phyloP scores from a whole-genome alignment of 2,888 invertebrate genomes.

The Adineta ricciae region DNA sequence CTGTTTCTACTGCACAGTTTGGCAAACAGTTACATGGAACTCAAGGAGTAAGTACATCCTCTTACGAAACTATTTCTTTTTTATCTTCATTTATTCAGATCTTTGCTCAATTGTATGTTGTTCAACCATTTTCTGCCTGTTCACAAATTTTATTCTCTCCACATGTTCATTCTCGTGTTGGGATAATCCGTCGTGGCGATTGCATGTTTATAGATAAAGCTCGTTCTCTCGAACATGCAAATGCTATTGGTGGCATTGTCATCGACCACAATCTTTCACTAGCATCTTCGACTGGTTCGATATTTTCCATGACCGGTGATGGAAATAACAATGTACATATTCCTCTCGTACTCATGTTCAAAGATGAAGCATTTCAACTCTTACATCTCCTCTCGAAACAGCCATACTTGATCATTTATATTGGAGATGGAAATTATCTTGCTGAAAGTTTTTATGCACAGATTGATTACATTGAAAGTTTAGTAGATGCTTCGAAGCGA shows the following conservation, averaged over 20 bases:
- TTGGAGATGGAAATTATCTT: background rate
- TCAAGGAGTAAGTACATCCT: slow-evolving; percentile 49
- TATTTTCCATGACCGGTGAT: slow-evolving; percentile 28
- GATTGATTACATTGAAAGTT: background rate
- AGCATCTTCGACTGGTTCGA: slow-evolving; percentile 63
- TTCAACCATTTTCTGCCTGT: slow-evolving; percentile 62
- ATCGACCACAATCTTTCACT: slow-evolving; percentile 64
- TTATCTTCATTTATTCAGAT: slow-evolving; percentile 47
- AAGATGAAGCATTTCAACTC: slow-evolving; percentile 11
- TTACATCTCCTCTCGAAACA: background rate
- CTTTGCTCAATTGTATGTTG: slow-evolving; percentile 59
- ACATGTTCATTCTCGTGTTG: slow-evolving; percentile 54
- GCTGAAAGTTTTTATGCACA: background rate
- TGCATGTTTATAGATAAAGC: slow-evolving; percentile 94
- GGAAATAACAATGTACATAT: slow-evolving; percentile 21
- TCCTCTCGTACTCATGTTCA: slow-evolving; percentile 27
- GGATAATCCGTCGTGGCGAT: slow-evolving; percentile 72
- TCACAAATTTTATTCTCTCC: slow-evolving; percentile 56
- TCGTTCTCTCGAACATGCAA: slow-evolving; percentile 67
- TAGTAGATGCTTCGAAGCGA: background rate
- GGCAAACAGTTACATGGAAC: slow-evolving; percentile 63
- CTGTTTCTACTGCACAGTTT: slow-evolving; percentile 82
- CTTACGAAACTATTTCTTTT: background rate
- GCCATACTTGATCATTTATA: background rate
- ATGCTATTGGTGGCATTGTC: slow-evolving; percentile 74